These are phyloP conservation scores for Diogma glabrata DNA, from an alignment of 2,888 invertebrate species.

Conservation along the genomic window DNA sequence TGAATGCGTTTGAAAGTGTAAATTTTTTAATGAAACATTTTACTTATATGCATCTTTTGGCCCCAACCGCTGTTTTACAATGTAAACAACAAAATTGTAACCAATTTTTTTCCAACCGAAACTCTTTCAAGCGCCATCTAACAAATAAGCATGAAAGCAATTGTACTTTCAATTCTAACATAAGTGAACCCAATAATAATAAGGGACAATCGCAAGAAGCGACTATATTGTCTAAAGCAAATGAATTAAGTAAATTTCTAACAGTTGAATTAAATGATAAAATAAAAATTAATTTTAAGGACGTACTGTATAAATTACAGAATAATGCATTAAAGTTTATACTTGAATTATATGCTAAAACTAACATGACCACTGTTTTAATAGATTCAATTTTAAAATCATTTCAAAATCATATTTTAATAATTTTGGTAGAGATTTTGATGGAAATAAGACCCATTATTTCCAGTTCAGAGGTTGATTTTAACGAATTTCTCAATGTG, in stretches of 20 bases:
- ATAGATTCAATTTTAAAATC: not conserved
- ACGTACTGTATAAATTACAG: not conserved
- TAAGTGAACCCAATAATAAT: no score
- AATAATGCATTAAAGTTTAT: not conserved
- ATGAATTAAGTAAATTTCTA: no score
- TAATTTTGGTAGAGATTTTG: not conserved
- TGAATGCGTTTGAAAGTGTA: not conserved
- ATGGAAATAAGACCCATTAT: not conserved
- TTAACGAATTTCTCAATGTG: not conserved
- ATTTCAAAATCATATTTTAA: not conserved
- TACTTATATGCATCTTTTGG: not conserved
- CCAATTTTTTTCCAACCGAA: not conserved
- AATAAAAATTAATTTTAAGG: not conserved
- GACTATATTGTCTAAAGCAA: no score
- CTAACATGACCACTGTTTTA: not conserved
- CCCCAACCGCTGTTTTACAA: not conserved
- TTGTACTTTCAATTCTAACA: no score
- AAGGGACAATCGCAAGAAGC: no score
- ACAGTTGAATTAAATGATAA: no score
- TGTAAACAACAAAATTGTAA: slow-evolving; percentile 1
- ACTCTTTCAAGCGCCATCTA: not conserved
- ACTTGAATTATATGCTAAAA: not conserved
- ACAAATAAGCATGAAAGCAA: not conserved
- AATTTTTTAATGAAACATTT: not conserved
- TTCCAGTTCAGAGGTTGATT: not conserved